Evolutionary conservation across 2,888 invertebrate genomes (phyloP).

Genomic region (Platynereis dumerilii): DNA sequence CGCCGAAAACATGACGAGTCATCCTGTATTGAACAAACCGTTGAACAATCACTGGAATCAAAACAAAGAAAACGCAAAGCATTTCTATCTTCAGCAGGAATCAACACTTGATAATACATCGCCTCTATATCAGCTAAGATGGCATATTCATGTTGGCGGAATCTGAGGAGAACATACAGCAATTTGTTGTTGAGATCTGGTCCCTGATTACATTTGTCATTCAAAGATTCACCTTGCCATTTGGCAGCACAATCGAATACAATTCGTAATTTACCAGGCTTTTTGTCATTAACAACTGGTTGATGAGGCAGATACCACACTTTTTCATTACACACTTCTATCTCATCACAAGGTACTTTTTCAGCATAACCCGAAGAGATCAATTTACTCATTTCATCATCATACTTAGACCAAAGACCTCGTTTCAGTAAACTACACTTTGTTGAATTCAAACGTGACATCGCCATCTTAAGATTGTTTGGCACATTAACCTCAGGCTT

Average conservation of each 20-base stretch:
- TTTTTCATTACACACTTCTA: not conserved
- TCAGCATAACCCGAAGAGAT: too few relatives aligned
- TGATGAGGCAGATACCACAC: slow-evolving; percentile 1
- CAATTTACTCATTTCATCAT: too few relatives aligned
- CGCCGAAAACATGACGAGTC: slow-evolving; percentile 24
- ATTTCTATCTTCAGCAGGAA: slow-evolving; percentile 18
- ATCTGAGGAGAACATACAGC: slow-evolving; percentile 11
- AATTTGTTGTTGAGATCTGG: slow-evolving; percentile 24
- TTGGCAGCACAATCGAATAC: slow-evolving; percentile 8
- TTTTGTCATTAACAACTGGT: not conserved
- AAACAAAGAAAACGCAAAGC: slow-evolving; percentile 27
- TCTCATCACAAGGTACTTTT: too few relatives aligned
- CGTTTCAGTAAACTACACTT: too few relatives aligned
- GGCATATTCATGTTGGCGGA: slow-evolving; percentile 20
- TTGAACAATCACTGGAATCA: too few relatives aligned
- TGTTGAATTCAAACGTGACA: too few relatives aligned
- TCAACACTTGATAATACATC: slow-evolving; percentile 27
- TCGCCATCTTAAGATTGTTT: too few relatives aligned
- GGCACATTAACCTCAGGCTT: too few relatives aligned
- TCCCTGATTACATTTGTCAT: slow-evolving; percentile 15
- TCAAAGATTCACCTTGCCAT: too few relatives aligned
- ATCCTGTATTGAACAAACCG: too few relatives aligned
- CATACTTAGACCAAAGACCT: too few relatives aligned
- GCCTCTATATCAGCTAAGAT: slow-evolving; percentile 17
- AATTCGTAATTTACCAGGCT: too few relatives aligned